Evolutionary conservation across 2,113 vertebrate species (phyloP).

Genomic region (Phycodurus eques): DNA sequence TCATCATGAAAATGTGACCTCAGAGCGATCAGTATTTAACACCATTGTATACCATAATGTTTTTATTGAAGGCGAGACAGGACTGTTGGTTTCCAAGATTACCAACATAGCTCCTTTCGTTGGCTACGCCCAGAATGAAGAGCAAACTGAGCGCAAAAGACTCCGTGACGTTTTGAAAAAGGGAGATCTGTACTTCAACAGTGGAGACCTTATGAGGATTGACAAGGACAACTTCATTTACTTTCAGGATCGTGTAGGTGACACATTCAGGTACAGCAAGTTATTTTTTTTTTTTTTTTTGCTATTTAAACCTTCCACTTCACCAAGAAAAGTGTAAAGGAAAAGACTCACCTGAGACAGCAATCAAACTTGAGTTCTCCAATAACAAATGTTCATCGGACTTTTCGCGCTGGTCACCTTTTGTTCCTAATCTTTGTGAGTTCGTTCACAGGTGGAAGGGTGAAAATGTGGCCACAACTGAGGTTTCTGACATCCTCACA

Average conservation of each 20-base stretch:
- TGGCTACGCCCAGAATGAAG: slow-evolving; percentile 77
- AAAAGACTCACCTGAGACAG: neutral
- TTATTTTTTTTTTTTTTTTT: neutral
- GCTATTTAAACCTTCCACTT: neutral
- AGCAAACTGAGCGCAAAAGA: slow-evolving; percentile 81
- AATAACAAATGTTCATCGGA: neutral
- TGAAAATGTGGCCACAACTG: slow-evolving; percentile 86
- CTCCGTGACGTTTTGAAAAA: slow-evolving; percentile 80
- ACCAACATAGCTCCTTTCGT: slow-evolving; percentile 76
- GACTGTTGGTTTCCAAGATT: slow-evolving; percentile 83
- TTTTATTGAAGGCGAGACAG: slow-evolving; percentile 76
- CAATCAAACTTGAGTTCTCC: neutral
- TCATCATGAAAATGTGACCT: neutral
- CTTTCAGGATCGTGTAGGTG: slow-evolving; percentile 87
- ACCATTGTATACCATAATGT: neutral
- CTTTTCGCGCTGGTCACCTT: neutral
- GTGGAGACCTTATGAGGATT: slow-evolving; percentile 81
- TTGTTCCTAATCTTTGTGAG: neutral
- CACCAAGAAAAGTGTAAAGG: neutral
- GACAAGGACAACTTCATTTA: slow-evolving; percentile 83
- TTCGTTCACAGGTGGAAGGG: slow-evolving; percentile 83
- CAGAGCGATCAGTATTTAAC: neutral
- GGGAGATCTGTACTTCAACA: slow-evolving; percentile 88
- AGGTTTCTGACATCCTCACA: slow-evolving; percentile 79
- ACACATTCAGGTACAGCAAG: slow-evolving; percentile 82